Conservation (phyloP, 1,140 invertebrate species). For the Trigoniulus corallinus region DNA sequence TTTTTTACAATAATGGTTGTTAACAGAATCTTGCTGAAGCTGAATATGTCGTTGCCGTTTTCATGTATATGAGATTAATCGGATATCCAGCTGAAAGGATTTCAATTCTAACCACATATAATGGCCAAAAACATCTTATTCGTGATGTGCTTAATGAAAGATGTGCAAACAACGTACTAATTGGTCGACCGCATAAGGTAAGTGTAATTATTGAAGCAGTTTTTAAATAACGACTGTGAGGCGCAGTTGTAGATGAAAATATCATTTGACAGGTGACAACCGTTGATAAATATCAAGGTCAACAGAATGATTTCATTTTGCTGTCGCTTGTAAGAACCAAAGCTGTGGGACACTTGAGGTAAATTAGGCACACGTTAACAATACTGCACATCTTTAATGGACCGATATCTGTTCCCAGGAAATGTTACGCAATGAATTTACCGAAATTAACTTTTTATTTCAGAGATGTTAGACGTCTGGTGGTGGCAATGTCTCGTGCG, state of each 20-base stretch:
- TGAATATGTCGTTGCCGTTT: constrained; percentile 92
- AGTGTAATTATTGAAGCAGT: constrained; percentile 2
- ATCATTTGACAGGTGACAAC: constrained; percentile 42
- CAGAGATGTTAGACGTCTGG: constrained; percentile 83
- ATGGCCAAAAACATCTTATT: constrained; percentile 96
- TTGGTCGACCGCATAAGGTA: constrained; percentile 87
- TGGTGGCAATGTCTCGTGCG: constrained; percentile 95
- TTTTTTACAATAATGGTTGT: background rate
- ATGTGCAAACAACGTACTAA: constrained; percentile 91
- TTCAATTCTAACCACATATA: constrained; percentile 98
- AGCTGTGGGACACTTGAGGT: constrained; percentile 76
- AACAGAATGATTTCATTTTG: constrained; percentile 97
- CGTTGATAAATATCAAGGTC: constrained; percentile 98
- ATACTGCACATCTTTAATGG: too few species aligned
- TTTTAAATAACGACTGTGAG: background rate
- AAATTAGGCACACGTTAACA: constrained; percentile 5
- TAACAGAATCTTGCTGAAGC: constrained; percentile 90
- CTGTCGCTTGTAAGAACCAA: constrained; percentile 89
- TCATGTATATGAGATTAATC: constrained; percentile 96
- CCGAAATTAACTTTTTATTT: constrained; percentile 7
- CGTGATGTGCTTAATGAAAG: constrained; percentile 86
- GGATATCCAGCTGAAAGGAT: constrained; percentile 97
- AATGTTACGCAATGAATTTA: constrained; percentile 6
- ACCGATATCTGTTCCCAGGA: too few species aligned
- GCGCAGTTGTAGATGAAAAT: too few species aligned